Evolutionary conservation across 2,797 vertebrate species (phyloP).

Genomic region (Sebastes cheni): DNA sequence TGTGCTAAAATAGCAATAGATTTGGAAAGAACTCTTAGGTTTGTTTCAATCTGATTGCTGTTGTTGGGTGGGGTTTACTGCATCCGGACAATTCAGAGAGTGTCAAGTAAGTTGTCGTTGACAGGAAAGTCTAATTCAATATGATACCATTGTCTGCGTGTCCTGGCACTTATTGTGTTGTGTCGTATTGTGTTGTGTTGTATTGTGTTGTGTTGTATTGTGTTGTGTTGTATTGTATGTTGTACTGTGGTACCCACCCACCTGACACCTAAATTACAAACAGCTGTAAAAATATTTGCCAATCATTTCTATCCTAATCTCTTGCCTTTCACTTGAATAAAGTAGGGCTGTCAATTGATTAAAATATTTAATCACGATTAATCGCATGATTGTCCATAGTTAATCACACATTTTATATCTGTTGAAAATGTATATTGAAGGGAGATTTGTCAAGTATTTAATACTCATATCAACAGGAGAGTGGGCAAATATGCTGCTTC

Average conservation of each 20-base stretch:
- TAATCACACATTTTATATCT: too few relatives aligned
- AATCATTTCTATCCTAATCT: neutral
- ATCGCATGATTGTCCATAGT: too few relatives aligned
- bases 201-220: neutral
- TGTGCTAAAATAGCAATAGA: neutral
- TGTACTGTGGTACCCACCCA: neutral
- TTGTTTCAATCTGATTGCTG: neutral
- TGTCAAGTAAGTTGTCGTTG: neutral
- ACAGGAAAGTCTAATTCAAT: constrained; percentile 21
- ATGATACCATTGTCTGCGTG: constrained; percentile 31
- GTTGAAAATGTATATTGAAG: too few relatives aligned
- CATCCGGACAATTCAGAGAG: neutral
- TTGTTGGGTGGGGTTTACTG: neutral
- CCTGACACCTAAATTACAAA: neutral
- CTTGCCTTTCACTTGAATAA: neutral
- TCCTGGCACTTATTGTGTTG: neutral
- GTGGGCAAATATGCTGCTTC: too few relatives aligned
- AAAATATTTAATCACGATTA: too few relatives aligned
- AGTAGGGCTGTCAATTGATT: too few relatives aligned
- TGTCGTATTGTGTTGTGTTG: constrained; percentile 6
- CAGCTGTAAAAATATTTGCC: neutral
- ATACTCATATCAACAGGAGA: too few relatives aligned
- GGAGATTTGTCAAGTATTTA: too few relatives aligned
- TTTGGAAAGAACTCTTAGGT: neutral
- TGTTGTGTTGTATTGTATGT: neutral